Conservation (phyloP, 1,140 invertebrate genomes). For the Scaptomyza pallida region DNA sequence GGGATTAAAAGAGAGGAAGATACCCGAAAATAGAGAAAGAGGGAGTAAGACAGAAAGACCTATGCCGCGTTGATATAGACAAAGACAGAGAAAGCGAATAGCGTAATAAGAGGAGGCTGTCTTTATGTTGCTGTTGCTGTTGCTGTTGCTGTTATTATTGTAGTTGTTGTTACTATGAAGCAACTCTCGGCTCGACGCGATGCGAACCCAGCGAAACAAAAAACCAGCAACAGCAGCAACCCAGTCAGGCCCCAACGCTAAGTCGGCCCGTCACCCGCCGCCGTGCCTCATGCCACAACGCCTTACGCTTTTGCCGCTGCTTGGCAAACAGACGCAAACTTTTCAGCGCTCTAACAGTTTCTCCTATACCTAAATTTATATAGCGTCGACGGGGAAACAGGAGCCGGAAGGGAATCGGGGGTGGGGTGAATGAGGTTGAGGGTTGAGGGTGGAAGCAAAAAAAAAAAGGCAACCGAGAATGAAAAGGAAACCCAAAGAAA, state of each 20-base stretch:
- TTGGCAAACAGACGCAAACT: slow-evolving; percentile 51
- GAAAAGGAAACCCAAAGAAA: slow-evolving; percentile 62
- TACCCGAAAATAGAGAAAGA: slow-evolving; percentile 3
- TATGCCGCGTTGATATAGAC: neutral
- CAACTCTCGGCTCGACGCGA: slow-evolving; percentile 27
- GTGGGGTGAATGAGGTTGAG: no score
- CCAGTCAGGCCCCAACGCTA: slow-evolving; percentile 2
- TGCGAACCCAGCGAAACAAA: slow-evolving; percentile 24
- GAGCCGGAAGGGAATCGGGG: no score
- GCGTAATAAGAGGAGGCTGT: slow-evolving; percentile 31
- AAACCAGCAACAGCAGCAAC: slow-evolving; percentile 25
- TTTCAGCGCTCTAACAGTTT: slow-evolving; percentile 57
- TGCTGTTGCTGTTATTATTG: slow-evolving; percentile 1
- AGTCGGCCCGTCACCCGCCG: neutral
- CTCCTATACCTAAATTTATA: slow-evolving; percentile 41
- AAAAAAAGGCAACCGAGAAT: slow-evolving; percentile 23
- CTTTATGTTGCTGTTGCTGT: slow-evolving; percentile 1
- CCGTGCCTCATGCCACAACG: neutral
- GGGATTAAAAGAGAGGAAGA: slow-evolving; percentile 33
- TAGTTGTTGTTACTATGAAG: slow-evolving; percentile 30
- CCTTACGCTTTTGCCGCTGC: slow-evolving; percentile 12
- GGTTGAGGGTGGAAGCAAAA: neutral
- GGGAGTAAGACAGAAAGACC: neutral
- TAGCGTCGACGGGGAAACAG: slow-evolving; percentile 20
- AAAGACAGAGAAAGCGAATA: slow-evolving; percentile 18